These are phyloP conservation scores for Herpetotheres cachinnans DNA, from an alignment of 2,113 vertebrate genomes.

Conservation along the genomic window DNA sequence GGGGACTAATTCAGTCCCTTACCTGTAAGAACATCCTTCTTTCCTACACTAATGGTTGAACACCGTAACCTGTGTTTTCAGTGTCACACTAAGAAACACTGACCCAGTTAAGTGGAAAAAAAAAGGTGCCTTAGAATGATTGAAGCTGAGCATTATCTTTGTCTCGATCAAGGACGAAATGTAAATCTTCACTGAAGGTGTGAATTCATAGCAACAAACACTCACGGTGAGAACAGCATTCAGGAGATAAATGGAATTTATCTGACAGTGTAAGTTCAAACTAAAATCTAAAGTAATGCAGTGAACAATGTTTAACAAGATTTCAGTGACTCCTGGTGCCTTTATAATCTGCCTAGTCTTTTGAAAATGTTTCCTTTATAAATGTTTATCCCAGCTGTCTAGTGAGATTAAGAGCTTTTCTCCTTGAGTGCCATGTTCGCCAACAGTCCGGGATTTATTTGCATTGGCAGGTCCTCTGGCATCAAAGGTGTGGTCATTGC, in stretches of 20 bases:
- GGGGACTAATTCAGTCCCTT: neutral
- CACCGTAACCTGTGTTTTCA: neutral
- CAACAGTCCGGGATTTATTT: neutral
- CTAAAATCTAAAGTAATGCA: slow-evolving; percentile 67
- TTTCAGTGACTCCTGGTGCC: slow-evolving; percentile 68
- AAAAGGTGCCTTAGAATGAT: slow-evolving; percentile 1
- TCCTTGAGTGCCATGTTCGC: slow-evolving; percentile 20
- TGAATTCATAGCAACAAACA: slow-evolving; percentile 66
- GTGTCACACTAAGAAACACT: neutral
- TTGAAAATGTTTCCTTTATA: slow-evolving; percentile 69
- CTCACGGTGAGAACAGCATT: slow-evolving; percentile 51
- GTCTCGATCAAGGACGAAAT: slow-evolving; percentile 59
- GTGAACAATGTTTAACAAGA: slow-evolving; percentile 71
- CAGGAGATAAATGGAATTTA: slow-evolving; percentile 72
- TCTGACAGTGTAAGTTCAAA: slow-evolving; percentile 68
- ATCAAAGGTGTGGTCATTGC: slow-evolving; percentile 28
- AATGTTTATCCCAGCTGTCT: slow-evolving; percentile 68
- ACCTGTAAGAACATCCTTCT: neutral
- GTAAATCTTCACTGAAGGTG: slow-evolving; percentile 65
- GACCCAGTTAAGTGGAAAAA: neutral
- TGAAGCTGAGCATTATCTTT: slow-evolving; percentile 53
- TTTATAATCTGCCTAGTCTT: slow-evolving; percentile 69
- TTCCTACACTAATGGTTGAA: neutral
- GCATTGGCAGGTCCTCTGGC: slow-evolving; percentile 13
- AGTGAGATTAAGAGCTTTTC: slow-evolving; percentile 69